Percentiles rank a stretch among this genome's conserved stretches.
Conservation (phyloP, 2,113 vertebrate species). For the Ceuthmochares aereus region DNA sequence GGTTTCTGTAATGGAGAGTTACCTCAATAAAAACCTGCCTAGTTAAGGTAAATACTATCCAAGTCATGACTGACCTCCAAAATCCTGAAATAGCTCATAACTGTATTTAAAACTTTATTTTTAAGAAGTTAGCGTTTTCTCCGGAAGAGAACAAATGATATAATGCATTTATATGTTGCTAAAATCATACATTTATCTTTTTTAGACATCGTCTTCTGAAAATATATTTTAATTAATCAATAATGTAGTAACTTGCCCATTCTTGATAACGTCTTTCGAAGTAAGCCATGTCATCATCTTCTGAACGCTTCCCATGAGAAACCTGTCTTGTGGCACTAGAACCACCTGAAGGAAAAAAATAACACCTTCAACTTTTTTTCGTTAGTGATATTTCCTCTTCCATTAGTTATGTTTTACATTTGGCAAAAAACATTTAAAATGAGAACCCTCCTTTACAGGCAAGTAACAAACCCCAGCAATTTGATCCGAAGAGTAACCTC, state of each 20-base stretch:
- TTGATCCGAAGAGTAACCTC: neutral
- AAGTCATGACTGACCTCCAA: neutral
- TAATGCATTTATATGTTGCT: neutral
- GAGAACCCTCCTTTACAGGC: neutral
- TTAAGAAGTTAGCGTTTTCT: neutral
- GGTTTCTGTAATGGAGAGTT: neutral
- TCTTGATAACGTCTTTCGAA: constrained; percentile 82
- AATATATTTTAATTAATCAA: neutral
- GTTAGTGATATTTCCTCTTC: neutral
- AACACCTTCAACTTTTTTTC: neutral
- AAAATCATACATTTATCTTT: neutral
- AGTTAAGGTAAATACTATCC: neutral
- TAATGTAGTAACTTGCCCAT: constrained; percentile 64
- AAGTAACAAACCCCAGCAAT: neutral
- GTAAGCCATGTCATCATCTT: constrained; percentile 79
- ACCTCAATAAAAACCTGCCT: neutral
- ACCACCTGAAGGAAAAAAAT: constrained; percentile 42
- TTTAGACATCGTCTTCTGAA: neutral
- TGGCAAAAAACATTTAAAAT: neutral
- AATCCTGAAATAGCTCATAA: neutral
- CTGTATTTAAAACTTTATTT: neutral
- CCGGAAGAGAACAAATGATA: neutral
- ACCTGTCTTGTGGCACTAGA: constrained; percentile 43
- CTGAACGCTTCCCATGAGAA: constrained; percentile 59
- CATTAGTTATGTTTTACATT: neutral